Evolutionary conservation across 2,888 invertebrate species (phyloP), one percentile per base, ranked within the genome.

Genomic region (Napeogenes sylphis): DNA sequence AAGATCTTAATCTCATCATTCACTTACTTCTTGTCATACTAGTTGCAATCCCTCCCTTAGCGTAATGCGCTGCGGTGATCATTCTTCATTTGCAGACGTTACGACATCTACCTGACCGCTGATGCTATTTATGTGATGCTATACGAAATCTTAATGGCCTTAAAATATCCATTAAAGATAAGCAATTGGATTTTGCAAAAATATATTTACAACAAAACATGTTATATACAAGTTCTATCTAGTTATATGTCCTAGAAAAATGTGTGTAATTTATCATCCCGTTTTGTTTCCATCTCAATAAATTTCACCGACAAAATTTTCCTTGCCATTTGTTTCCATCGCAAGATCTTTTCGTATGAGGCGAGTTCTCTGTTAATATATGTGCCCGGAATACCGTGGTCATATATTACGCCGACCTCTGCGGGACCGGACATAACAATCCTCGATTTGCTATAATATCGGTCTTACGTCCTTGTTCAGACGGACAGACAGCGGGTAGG

Each of bases 391-490:
- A 91, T 91, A 88, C 90, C 90, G 87, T 87, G 88, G 90, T 88
- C 90, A 89, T 91, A 91, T 91, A 91, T 91, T 91, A 90, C 85
- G 80, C 84, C 89, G 90, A 90, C 91, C 91, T 91, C 90, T 85
- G 89, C 84, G 88, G 87, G 89, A 88, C 91, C 87, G 90, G 91
- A 90, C 91, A 91, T 90, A 91, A 91, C 90, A 90, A 89, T 90
- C 88, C 90, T 89, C 91, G 91, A 91, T 91, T 91, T 91, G 91
- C 90, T 90, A 90, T 91, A 91, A 90, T 90, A 87, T 89, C 81
- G 83, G 85, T 83, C 80, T 81, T 83, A 83, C 80, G 79, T 90
- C 90, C 84, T 78, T 85, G 82, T 85, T 85, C 74, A 79, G 73
- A 75, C 73, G 69, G 73, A 79, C 73, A 77, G 78, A 73, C 75